Evolutionary conservation across 2,797 vertebrate species (phyloP), one percentile per base, ranked within the genome.

Genomic region (Macrochelys suwanniensis): DNA sequence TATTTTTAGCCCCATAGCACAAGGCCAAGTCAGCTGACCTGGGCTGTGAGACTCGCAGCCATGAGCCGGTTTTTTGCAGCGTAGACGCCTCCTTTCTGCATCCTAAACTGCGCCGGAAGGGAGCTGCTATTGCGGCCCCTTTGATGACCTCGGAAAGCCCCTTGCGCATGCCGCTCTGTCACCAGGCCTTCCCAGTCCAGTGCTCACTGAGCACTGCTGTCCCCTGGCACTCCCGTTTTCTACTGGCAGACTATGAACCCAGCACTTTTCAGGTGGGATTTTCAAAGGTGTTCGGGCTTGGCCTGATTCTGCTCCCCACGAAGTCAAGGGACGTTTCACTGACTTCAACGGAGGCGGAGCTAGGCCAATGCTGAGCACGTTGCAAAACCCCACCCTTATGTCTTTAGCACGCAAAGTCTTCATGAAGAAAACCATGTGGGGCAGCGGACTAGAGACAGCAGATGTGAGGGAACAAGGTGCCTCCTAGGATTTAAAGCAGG

Each of bases 41-140:
- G 53, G 53, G 21, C 53, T 54, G 23, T 54, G 53, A 54, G 53
- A 54, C 53, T 54, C 21, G 2, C 21, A 54, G 21, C 21, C 53
- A 23, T 8, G 9, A 54, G 53, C 53, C 4, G 21, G 3, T 31
- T 61, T 16, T 33, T 61, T 61, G 31, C 59, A 33, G 31, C 6
- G 13, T 61, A 61, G 59, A 33, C 5, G 9, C 37, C 77, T 42
- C 19, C 51, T 89, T 74, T 21, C 11, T 84, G 23, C 57, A n/a
- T 57, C 74, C 56, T 79, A 37, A 54, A 85, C 82, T 10, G 23
- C 82, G 15, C 53, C 10, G 3, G n/a, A 81, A 53, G 25, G 37
- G 79, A 56, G 79, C 79, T 42, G 16, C 17, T 8, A 0, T 33
- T 0, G 0, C 49, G 26, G 74, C 11, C 68, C 68, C 37, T 42